Base-by-base conservation (phyloP, 2,888 invertebrate genomes). In the Acanthosoma haemorrhoidale region DNA sequence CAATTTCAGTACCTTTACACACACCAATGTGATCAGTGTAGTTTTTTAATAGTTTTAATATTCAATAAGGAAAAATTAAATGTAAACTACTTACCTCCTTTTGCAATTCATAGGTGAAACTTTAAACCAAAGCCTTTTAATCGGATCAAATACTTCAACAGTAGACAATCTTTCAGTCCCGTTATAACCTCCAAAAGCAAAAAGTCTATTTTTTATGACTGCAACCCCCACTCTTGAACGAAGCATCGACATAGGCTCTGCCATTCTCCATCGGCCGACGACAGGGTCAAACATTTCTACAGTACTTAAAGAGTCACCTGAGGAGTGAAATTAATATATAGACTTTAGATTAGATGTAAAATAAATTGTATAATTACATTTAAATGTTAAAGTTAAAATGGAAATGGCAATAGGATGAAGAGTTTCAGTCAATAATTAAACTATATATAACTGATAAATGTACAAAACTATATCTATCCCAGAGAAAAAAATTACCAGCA, bases 101-200 rank as follows among this genome's bases (percentile, higher is more conserved):
- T 89, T 90, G 77, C 88, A 90, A 74, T 89, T 85, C 92, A 92
- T 92, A 0, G 89, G 84, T 11, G 88, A 85, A 2, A 92, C 90
- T 76, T 87, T 85, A 58, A 85, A 86, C 93, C 94, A 94, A 70
- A 84, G 83, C 76, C 87, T 86, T 39, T 83, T 83, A 69, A 83
- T 82, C 1, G 90, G 89, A 81, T 92, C 89, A 78, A 90, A 93
- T 8, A 91, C 88, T 80, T 94, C 94, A 1, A 93, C 93, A 1
- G 92, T 91, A 32, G 88, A 87, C 15, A 94, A 82, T 73, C 94
- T 82, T 78, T 93, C 92, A 58, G 84, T 84, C 0, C 94, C 94
- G 79, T 94, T 92, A 78, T 92, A 94, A 1, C 94, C 94, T 15
- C 88, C 89, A 77, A 94, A 90, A 2, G 92, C 93, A 77, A 88